phyloP scores from a whole-genome alignment of 2,888 invertebrate genomes.

The Xanthorhoe designata region DNA sequence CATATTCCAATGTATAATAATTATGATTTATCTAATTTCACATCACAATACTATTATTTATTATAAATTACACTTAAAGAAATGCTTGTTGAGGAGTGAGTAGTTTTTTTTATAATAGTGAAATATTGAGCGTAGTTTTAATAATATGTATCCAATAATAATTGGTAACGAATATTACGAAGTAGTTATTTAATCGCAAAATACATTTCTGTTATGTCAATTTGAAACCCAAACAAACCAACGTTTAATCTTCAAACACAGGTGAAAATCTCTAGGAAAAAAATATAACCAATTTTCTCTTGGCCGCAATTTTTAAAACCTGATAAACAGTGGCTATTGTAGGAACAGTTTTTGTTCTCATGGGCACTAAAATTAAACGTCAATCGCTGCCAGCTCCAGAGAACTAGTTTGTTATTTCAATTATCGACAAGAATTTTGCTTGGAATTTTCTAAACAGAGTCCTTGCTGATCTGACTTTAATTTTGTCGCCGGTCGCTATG shows the following conservation, averaged over 20 bases:
- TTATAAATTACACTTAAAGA: too few relatives aligned
- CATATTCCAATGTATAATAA: too few relatives aligned
- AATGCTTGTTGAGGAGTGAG: too few relatives aligned
- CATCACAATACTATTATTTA: too few relatives aligned
- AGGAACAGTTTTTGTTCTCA: slow-evolving; percentile 60
- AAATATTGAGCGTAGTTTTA: too few relatives aligned
- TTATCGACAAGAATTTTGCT: slow-evolving; percentile 71
- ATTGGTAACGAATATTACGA: too few relatives aligned
- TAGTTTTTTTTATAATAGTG: too few relatives aligned
- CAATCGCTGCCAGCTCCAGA: slow-evolving; percentile 74
- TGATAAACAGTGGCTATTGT: slow-evolving; percentile 57
- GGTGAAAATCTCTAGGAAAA: slow-evolving; percentile 10
- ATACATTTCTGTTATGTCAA: too few relatives aligned
- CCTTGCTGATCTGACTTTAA: slow-evolving; percentile 54
- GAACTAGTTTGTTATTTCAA: slow-evolving; percentile 73
- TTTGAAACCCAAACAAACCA: neutral
- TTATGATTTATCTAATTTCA: too few relatives aligned
- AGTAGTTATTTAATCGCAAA: too few relatives aligned
- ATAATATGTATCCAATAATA: too few relatives aligned
- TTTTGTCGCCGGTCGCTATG: slow-evolving; percentile 37
- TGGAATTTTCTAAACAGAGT: slow-evolving; percentile 67
- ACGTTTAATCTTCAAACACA: neutral
- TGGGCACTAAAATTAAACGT: slow-evolving; percentile 80
- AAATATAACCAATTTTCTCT: slow-evolving; percentile 35
- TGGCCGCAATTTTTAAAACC: slow-evolving; percentile 37